Percentiles rank a stretch among this genome's conserved stretches.
Conservation (phyloP, 2,888 invertebrate species). For the Crepidodera aurea region DNA sequence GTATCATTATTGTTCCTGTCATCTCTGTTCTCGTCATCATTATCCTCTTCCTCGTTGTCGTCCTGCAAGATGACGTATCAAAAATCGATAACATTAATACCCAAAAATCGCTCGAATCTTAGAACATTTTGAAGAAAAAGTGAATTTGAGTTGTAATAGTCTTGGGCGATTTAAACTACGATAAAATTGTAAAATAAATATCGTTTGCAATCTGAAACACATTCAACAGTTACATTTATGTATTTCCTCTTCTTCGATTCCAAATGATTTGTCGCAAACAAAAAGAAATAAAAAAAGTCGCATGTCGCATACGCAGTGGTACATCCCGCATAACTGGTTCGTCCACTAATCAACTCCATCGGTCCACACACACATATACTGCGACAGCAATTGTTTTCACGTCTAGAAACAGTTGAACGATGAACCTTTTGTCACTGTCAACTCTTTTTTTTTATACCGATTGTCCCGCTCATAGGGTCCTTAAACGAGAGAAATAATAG, state of each 20-base stretch:
- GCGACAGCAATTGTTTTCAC: slow-evolving; percentile 15
- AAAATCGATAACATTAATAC: too few relatives aligned
- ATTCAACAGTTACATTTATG: not conserved
- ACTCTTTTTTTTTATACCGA: not conserved
- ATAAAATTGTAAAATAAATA: not conserved
- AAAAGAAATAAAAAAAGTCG: not conserved
- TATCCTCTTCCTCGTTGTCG: too few relatives aligned
- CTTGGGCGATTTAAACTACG: too few relatives aligned
- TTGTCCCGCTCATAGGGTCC: not conserved
- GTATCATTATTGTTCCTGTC: too few relatives aligned
- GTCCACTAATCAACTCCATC: slow-evolving; percentile 11
- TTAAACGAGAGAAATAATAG: too few relatives aligned
- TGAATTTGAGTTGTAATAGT: too few relatives aligned
- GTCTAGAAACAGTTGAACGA: slow-evolving; percentile 11
- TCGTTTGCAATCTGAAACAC: too few relatives aligned
- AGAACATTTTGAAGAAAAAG: too few relatives aligned
- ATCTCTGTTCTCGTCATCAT: too few relatives aligned
- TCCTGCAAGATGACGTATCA: too few relatives aligned
- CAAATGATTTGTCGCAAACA: slow-evolving; percentile 1
- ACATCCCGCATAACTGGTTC: slow-evolving; percentile 19
- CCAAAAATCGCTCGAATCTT: too few relatives aligned
- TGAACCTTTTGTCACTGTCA: slow-evolving; percentile 22
- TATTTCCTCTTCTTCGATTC: not conserved
- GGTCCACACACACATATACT: not conserved
- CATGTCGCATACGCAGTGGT: not conserved